Evolutionary conservation across 2,888 invertebrate species (phyloP), one percentile per base, ranked within the genome.

Genomic region (Drosophila conformis): DNA sequence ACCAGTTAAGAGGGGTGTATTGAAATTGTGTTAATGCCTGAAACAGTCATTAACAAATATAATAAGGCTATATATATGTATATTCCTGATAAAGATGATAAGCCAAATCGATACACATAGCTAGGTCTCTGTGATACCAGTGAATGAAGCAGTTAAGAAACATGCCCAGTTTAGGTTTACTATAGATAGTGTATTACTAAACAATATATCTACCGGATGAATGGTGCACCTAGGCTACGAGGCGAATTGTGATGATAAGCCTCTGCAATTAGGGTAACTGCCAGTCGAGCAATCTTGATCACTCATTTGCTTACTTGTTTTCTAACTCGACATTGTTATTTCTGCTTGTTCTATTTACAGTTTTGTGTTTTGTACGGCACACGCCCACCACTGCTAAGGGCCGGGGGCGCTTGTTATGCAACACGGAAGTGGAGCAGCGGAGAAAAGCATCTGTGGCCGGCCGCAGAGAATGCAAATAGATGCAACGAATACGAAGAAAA

Each of bases 381-480:
- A 58, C 63, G 58, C 71, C 71, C 52, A 53, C 63, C 49, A 63
- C 69, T 38, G 36, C 27, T 15, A 40, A 35, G 38, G 64, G 53
- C 25, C 42, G 35, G 13, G 27, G 31, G 36, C 31, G 13, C 29
- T 40, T 66, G 70, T 78, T 65, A 75, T 75, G 75, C 72, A 65
- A 75, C 63, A 42, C 65, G 49, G 53, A 64, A 67, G 77, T 42
- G 25, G 33, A 56, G 53, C 63, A 58, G 38, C 61, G 49, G 25
- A 63, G 38, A 48, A 48, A 56, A 66, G 66, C 77, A 73, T 61
- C 64, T 78, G 78, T 65, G 74, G 58, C 61, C 54, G 71, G 74
- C 78, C 71, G 72, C 78, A 75, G 78, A 69, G 78, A 72, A 76
- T 78, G 78, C 78, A 78, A 78, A 78, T 78, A 78, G 72, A 78